Base-by-base conservation (phyloP, 2,888 invertebrate species). In the Sylvicola cinctus region DNA sequence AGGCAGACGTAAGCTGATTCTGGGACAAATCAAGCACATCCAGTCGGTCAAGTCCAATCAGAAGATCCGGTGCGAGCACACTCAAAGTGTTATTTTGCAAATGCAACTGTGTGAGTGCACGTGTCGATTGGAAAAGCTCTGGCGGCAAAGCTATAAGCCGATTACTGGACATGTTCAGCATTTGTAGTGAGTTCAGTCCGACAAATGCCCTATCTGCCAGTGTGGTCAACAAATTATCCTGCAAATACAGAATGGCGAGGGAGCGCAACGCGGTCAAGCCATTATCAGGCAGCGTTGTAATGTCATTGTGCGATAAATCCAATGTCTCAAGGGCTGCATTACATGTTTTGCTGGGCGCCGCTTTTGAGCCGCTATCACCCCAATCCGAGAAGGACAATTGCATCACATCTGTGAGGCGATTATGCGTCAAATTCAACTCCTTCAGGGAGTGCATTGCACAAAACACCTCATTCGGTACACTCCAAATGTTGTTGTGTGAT, bases 121-220 rank as follows among this genome's bases (percentile, higher is more conserved):
- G 63, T n/a, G 74, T 73, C 28, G 71, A 70, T 47, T 74, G 68
- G 50, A 85, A 79, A 50, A 83, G 58, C 50, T 78, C 77, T 26
- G 79, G 74, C 5, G 84, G 83, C 43, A 85, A 59, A 7, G 75
- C 74, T 25, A 71, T 72, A 44, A 87, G 58, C 41, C 70, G 68
- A 55, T 87, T 87, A 45, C 75, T 74, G 20, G 81, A 78, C 46
- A 85, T 57, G 58, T 85, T 83, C 26, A 87, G 60, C 33, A 72
- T 63, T 50, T 70, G 69, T 41, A 85, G 55, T 39, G 70, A 65
- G 43, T 61, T 65, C 40, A 84, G 59, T 23, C 78, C 78, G 29
- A 68, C 68, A 43, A 84, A 70, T 27, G 80, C 74, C 32, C 76
- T 66, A 51, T 81, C 80, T 5, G 71, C 76, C 12, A 81, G 65